phyloP scores from a whole-genome alignment of 2,113 vertebrate genomes.

The Uropsilus gracilis region DNA sequence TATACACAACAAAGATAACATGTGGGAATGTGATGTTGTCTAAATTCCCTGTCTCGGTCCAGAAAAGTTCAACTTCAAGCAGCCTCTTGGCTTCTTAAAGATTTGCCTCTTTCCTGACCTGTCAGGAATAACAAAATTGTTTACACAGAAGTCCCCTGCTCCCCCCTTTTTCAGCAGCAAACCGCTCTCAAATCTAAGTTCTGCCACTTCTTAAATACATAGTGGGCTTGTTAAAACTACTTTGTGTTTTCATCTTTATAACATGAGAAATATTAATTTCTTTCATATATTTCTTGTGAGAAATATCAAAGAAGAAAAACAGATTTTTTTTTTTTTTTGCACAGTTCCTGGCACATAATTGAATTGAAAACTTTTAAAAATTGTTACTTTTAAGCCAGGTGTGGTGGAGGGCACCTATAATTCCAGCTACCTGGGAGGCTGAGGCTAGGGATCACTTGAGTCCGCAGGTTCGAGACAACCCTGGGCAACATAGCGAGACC shows the following conservation, averaged over 20 bases:
- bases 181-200: neutral
- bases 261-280: neutral
- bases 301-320: neutral
- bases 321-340: neutral
- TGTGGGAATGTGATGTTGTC: neutral
- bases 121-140: neutral
- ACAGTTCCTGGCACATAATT: neutral
- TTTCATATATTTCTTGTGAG: neutral
- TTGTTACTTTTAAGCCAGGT: no score
- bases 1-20: neutral
- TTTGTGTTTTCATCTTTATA: neutral
- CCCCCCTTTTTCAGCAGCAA: neutral
- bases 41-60: neutral
- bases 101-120: neutral
- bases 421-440: no score
- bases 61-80: neutral
- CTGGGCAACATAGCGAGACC: no score
- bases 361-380: neutral
- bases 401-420: no score
- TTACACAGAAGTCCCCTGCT: neutral
- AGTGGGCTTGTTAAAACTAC: neutral
- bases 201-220: neutral
- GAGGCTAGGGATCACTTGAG: no score
- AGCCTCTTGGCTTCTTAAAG: neutral
- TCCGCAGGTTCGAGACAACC: no score